phyloP scores from a whole-genome alignment of 2,888 invertebrate genomes.

The Mylabris sibirica region DNA sequence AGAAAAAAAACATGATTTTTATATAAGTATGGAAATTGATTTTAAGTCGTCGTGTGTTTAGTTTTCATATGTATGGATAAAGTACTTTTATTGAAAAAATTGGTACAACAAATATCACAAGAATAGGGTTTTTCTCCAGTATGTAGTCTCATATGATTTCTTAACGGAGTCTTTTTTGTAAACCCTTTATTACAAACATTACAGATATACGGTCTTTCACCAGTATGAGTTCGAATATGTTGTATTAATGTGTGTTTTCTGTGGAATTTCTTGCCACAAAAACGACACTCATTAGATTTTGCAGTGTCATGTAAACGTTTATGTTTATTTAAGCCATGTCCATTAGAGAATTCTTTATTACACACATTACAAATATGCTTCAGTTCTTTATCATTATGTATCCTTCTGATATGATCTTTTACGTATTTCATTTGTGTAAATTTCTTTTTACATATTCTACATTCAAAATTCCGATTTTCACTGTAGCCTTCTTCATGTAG shows the following conservation, averaged over 20 bases:
- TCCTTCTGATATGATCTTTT: slow-evolving; percentile 43
- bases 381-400: slow-evolving; percentile 46
- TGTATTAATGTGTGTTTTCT: background rate
- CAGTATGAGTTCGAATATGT: slow-evolving; percentile 45
- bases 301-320: background rate
- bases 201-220: slow-evolving; percentile 47
- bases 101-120: background rate
- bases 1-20: no score
- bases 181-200: background rate
- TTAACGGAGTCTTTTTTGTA: background rate
- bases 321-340: slow-evolving; percentile 44
- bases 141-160: slow-evolving; percentile 37
- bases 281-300: slow-evolving; percentile 1
- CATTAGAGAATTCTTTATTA: slow-evolving; percentile 45
- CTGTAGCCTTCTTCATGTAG: slow-evolving; percentile 41
- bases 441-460: slow-evolving; percentile 47
- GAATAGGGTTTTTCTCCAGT: background rate
- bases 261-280: no score
- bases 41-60: no score
- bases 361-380: slow-evolving; percentile 10
- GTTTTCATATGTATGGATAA: background rate
- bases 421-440: slow-evolving; percentile 48
- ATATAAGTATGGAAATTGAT: no score
- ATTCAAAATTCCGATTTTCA: slow-evolving; percentile 50
- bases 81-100: slow-evolving; percentile 33